Conservation (phyloP, 2,888 invertebrate species). For the Punctoribates punctum region DNA sequence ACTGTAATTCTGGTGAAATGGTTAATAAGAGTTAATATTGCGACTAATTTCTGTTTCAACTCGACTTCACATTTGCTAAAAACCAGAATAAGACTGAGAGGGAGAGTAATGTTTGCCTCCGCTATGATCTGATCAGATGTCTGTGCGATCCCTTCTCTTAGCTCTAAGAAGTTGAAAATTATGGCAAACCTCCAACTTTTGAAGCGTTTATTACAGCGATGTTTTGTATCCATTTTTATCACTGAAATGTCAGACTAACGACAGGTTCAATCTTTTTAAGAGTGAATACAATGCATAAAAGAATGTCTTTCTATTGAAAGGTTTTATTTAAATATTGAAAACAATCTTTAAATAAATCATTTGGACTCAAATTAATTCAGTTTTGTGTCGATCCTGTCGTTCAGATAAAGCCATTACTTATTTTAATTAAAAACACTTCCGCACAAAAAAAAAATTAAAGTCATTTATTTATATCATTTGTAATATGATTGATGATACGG, state of each 20-base stretch:
- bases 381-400: neutral
- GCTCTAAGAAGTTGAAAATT: neutral
- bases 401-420: neutral
- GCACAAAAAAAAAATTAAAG: no score
- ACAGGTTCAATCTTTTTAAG: neutral
- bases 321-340: neutral
- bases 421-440: no score
- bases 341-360: neutral
- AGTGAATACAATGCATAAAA: neutral
- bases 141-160: neutral
- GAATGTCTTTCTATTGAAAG: no score
- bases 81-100: slow-evolving; percentile 4
- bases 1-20: neutral
- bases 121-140: neutral
- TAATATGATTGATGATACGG: no score
- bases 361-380: neutral
- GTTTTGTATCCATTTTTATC: neutral
- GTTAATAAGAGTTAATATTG: slow-evolving; percentile 30
- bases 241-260: slow-evolving; percentile 5
- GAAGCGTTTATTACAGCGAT: neutral
- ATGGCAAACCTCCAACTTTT: slow-evolving; percentile 23
- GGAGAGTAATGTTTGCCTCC: neutral
- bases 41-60: slow-evolving; percentile 27
- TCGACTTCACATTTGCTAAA: slow-evolving; percentile 16
- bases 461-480: no score